Conservation (phyloP, 2,797 vertebrate genomes). For the Ptychadena robeensis region DNA sequence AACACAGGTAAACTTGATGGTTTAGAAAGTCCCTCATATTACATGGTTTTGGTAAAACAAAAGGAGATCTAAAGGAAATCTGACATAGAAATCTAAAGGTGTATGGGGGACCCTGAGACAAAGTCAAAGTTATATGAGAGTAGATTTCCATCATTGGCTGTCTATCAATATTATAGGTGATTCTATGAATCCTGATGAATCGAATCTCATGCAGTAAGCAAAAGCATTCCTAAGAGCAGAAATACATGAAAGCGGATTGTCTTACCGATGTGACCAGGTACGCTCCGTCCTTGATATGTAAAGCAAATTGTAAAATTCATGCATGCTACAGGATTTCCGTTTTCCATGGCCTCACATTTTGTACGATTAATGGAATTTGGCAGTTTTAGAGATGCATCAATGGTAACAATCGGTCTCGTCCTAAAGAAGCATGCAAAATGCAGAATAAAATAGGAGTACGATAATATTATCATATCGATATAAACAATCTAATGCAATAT, state of each 20-base stretch:
- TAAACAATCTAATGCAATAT: too few species aligned
- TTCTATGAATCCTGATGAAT: not conserved
- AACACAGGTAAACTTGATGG: too few species aligned
- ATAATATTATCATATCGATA: not conserved
- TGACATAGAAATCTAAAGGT: too few species aligned
- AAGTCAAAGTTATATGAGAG: not conserved
- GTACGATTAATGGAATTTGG: conserved; percentile 82
- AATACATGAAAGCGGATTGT: not conserved
- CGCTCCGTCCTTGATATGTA: conserved; percentile 80
- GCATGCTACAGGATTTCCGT: conserved; percentile 80
- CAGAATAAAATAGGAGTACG: not conserved
- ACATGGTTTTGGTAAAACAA: too few species aligned
- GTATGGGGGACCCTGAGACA: too few species aligned
- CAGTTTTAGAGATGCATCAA: conserved; percentile 81
- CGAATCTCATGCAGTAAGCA: not conserved
- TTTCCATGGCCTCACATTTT: conserved; percentile 78
- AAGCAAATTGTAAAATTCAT: conserved; percentile 87
- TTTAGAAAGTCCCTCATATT: too few species aligned
- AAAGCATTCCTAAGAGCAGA: not conserved
- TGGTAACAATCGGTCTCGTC: conserved; percentile 88
- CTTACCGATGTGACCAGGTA: conserved; percentile 86
- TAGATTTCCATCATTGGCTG: not conserved
- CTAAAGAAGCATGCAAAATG: conserved; percentile 73
- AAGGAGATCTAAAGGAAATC: too few species aligned
- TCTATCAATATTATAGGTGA: not conserved